These are phyloP conservation scores for Psophia crepitans DNA, from an alignment of 2,113 vertebrate species.

Conservation along the genomic window DNA sequence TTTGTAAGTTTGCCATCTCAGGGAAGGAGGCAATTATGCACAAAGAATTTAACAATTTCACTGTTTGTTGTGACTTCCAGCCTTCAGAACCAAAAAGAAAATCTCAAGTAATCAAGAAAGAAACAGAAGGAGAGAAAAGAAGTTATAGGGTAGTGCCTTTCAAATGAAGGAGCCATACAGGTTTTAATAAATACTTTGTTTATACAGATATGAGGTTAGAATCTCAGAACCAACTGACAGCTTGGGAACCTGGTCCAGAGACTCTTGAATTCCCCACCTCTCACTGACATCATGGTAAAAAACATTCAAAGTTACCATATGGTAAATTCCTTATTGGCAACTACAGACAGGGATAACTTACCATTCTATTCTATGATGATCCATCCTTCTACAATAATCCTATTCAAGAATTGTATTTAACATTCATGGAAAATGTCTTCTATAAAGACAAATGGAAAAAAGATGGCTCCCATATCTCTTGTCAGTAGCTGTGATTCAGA, in stretches of 20 bases:
- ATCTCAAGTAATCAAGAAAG: neutral
- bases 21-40: neutral
- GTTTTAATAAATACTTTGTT: neutral
- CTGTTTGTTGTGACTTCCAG: neutral
- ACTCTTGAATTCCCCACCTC: neutral
- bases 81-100: neutral
- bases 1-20: neutral
- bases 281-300: neutral
- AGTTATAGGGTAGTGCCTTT: neutral
- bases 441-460: neutral
- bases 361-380: neutral
- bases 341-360: neutral
- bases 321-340: neutral
- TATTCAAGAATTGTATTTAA: neutral
- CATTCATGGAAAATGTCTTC: neutral
- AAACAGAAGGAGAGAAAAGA: neutral
- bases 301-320: neutral
- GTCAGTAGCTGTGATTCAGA: neutral
- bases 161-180: accelerated
- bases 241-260: neutral
- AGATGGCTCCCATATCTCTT: neutral
- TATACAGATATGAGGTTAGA: neutral
- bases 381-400: neutral
- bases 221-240: neutral
- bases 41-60: neutral